Evolutionary conservation across 2,797 vertebrate genomes (phyloP), one percentile per base, ranked within the genome.

Genomic region (Acanthornis magna): DNA sequence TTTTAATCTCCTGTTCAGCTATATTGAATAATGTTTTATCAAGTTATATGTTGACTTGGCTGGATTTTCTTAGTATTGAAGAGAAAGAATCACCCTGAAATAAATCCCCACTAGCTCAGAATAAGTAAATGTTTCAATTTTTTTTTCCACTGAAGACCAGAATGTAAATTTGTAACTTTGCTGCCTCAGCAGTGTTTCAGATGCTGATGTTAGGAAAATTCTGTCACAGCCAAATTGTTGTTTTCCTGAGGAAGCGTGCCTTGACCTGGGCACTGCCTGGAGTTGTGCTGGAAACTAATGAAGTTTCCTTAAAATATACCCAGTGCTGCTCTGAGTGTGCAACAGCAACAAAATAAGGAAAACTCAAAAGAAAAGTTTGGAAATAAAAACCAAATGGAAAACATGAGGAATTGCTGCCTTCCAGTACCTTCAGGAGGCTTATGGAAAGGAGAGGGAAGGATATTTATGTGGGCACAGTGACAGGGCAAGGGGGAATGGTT

Each of bases 191-290:
- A 81, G 1, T 78, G 62, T 77, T 89, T 86, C 80, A 36, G 70
- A 58, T 83, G 95, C 91, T 91, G 86, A 94, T 93, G 75, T 72
- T 61, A 82, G 80, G 91, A 92, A 93, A 92, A 71, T 74, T 66
- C 87, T 93, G 88, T 78, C 65, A 38, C 87, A 81, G 50, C 34
- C 50, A 61, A 57, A 81, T 45, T 68, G 51, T 57, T 95, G 91
- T 83, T 94, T 97, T 96, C 86, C 81, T 89, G 85, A 94, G 95
- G 94, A 95, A 95, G 86, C 3, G 0, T 90, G 74, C 26, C 45
- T 81, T 91, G 87, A 81, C 80, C 80, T 80, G 62, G 76, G 29
- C 34, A 53, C 77, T 82, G 54, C 26, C 4, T 45, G 71, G 85
- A 74, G 77, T 42, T 86, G 65, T 76, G 60, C 77, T 92, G 84